These are phyloP conservation scores for Pampus argenteus DNA, from an alignment of 2,797 vertebrate species.

Conservation along the genomic window DNA sequence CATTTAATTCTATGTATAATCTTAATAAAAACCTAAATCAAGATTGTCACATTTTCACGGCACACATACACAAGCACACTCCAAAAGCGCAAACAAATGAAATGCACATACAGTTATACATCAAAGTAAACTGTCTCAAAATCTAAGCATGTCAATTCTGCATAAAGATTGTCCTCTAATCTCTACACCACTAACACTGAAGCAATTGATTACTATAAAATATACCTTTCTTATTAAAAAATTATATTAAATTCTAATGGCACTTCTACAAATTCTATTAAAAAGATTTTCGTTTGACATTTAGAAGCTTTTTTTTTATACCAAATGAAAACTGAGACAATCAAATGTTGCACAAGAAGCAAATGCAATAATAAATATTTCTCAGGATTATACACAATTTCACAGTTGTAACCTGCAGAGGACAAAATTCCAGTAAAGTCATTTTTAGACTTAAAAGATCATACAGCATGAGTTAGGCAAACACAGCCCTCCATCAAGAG, in stretches of 20 bases:
- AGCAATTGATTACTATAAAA: slow-evolving; percentile 88
- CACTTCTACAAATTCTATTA: slow-evolving; percentile 90
- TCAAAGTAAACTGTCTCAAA: slow-evolving; percentile 80
- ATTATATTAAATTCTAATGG: slow-evolving; percentile 91
- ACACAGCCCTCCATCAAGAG: slow-evolving; percentile 64
- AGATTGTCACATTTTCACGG: slow-evolving; percentile 91
- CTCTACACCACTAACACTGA: slow-evolving; percentile 86
- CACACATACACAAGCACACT: slow-evolving; percentile 83
- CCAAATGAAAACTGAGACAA: slow-evolving; percentile 82
- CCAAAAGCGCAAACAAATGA: slow-evolving; percentile 80
- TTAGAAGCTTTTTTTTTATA: slow-evolving; percentile 77
- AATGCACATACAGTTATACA: slow-evolving; percentile 81
- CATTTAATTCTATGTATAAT: slow-evolving; percentile 88
- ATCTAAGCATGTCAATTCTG: slow-evolving; percentile 85
- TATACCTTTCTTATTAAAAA: slow-evolving; percentile 88
- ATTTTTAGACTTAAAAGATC: slow-evolving; percentile 64
- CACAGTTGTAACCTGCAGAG: slow-evolving; percentile 88
- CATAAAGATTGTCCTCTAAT: slow-evolving; percentile 89
- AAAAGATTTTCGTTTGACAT: slow-evolving; percentile 82
- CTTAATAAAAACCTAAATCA: slow-evolving; percentile 88
- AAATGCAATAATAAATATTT: slow-evolving; percentile 89
- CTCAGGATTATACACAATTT: slow-evolving; percentile 88
- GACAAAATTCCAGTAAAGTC: slow-evolving; percentile 84
- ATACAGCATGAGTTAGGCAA: slow-evolving; percentile 80
- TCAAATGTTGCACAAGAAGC: slow-evolving; percentile 85